Conservation (phyloP, 2,797 vertebrate genomes). For the Manis javanica region DNA sequence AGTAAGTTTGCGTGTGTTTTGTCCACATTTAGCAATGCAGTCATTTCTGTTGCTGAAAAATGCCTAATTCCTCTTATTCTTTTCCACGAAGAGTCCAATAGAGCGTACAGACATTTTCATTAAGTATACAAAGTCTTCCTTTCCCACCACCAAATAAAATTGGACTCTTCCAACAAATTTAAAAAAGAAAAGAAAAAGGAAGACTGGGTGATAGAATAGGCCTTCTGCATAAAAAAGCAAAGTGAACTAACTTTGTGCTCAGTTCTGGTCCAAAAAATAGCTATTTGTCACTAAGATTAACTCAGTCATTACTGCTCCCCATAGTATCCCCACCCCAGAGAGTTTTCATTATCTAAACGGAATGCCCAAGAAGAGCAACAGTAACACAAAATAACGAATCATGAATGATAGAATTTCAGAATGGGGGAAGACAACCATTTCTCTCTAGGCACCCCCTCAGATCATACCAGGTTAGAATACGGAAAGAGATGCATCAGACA, state of each 20-base stretch:
- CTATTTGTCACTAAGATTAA: constrained; percentile 25
- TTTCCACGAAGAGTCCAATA: not conserved
- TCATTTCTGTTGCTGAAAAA: constrained; percentile 33
- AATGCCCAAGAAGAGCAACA: not conserved
- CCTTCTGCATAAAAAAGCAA: not conserved
- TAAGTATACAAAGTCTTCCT: not conserved
- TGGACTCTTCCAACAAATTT: not conserved
- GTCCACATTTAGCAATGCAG: not conserved
- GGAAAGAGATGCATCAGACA: not conserved
- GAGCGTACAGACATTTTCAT: not conserved
- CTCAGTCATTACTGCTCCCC: not conserved
- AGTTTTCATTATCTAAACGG: constrained; percentile 36
- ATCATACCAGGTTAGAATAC: not conserved
- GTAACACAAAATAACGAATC: constrained; percentile 14
- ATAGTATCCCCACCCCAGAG: not conserved
- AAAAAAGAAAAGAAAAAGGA: not conserved
- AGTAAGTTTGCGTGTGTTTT: constrained; percentile 34
- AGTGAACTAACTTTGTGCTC: constrained; percentile 48
- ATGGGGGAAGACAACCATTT: not conserved
- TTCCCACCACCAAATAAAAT: constrained; percentile 11
- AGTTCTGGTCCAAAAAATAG: not conserved
- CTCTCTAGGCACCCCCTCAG: not conserved
- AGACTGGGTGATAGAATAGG: not conserved
- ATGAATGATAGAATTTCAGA: constrained; percentile 19
- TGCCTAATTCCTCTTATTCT: not conserved